Base-by-base conservation (phyloP, 2,888 invertebrate genomes). In the Ectemnius continuus region DNA sequence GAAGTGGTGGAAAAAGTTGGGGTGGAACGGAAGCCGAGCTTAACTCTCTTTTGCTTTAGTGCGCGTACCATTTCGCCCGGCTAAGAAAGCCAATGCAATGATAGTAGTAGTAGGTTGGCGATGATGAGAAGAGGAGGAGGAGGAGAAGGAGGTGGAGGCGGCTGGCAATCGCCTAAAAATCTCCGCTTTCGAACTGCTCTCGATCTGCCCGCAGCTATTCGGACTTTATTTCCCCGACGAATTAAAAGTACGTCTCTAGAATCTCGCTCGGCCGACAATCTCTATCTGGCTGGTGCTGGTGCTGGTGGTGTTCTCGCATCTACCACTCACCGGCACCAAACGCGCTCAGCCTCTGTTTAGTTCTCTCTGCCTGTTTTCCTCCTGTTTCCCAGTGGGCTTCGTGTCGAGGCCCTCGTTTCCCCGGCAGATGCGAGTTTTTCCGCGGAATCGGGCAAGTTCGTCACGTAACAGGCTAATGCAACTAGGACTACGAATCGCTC, bases 121-220 rank as follows among this genome's bases (percentile, higher is more conserved):
- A 48, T n/a, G 28, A 4, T 13, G 28, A 18, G 59, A 6, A 11
- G 60, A n/a, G n/a, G 36, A 1, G 20, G 36, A n/a, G 57, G 11
- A 46, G 18, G 36, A n/a, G n/a, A n/a, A n/a, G n/a, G n/a, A n/a
- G n/a, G n/a, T n/a, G n/a, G n/a, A n/a, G 11, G 14, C 8, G 14
- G 28, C 11, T 78, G 64, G 68, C 80, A 71, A 79, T 83, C 77
- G 79, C 58, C 61, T 72, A 70, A 82, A 82, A 83, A 36, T 83
- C 83, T 75, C 73, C 47, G 61, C 45, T 36, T 11, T 36, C 36
- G 45, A 67, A 70, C 52, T 20, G 48, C 73, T 76, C 74, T 46
- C 36, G 70, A 76, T 66, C 63, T 47, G 64, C 70, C 65, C 62
- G 16, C 61, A 68, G 67, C 56, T 45, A 52, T 72, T 73, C 56